Conservation (phyloP, 2,113 vertebrate genomes). For the Anoura caudifer region DNA sequence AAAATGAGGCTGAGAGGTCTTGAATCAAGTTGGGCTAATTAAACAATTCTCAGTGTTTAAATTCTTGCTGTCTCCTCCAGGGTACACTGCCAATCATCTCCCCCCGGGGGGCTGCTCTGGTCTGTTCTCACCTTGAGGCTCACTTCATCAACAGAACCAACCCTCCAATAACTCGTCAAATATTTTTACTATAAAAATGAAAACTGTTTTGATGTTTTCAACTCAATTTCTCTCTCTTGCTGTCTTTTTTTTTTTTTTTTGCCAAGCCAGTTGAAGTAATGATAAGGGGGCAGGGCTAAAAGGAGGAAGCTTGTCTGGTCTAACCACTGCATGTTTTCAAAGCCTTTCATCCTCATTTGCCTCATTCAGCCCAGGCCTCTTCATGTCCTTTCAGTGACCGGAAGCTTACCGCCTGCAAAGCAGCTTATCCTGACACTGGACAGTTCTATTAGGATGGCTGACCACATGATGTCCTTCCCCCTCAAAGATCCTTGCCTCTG, state of each 20-base stretch:
- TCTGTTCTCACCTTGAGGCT: conserved; percentile 56
- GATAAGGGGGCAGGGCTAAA: not conserved
- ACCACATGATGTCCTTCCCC: not conserved
- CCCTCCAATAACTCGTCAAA: conserved; percentile 53
- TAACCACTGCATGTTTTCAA: not conserved
- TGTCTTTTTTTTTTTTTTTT: not conserved
- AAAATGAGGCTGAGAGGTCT: conserved; percentile 51
- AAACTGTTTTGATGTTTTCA: conserved; percentile 44
- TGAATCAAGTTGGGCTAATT: conserved; percentile 58
- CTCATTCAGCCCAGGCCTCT: not conserved
- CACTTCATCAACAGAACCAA: conserved; percentile 55
- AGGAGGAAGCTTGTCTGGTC: not conserved
- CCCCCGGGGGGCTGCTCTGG: conserved; percentile 46
- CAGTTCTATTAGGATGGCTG: not conserved
- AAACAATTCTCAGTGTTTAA: conserved; percentile 66
- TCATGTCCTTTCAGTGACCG: not conserved
- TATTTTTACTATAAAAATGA: conserved; percentile 43
- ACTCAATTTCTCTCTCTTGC: not conserved
- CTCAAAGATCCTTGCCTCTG: not conserved
- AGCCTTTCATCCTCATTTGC: not conserved
- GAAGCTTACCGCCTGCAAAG: not conserved
- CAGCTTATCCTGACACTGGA: not conserved
- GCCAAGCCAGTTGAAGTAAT: not conserved
- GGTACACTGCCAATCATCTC: conserved; percentile 64
- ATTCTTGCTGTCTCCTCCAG: conserved; percentile 51